A percentile compares a stretch with the other conserved stretches of the same genome.
Evolutionary conservation across 2,797 vertebrate species (phyloP).

Genomic region (Schizopygopsis malacanthus): DNA sequence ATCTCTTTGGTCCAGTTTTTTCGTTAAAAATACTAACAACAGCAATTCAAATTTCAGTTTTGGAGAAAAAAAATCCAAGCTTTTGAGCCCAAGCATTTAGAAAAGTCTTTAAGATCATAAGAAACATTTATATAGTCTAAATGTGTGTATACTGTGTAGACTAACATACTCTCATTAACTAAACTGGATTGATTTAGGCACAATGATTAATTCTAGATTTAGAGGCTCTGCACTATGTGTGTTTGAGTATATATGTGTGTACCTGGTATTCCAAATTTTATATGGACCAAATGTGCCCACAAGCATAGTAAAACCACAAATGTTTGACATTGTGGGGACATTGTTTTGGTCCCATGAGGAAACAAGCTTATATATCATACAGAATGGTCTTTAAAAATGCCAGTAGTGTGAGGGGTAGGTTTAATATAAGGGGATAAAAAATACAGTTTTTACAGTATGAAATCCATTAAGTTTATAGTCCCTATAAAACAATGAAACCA

Average conservation of each 20-base stretch:
- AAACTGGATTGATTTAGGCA: conserved; percentile 7
- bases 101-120: background rate
- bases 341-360: background rate
- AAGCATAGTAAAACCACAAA: background rate
- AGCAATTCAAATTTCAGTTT: background rate
- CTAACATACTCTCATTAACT: background rate
- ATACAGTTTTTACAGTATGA: background rate
- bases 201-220: background rate
- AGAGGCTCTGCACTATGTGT: background rate
- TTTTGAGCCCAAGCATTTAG: background rate
- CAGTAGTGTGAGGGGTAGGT: background rate
- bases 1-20: background rate
- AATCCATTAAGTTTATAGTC: background rate
- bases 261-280: background rate
- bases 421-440: no score
- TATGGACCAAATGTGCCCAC: background rate
- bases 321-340: background rate
- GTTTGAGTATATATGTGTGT: background rate
- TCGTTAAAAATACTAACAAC: background rate
- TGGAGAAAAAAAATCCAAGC: background rate
- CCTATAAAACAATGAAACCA: background rate
- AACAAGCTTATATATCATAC: background rate
- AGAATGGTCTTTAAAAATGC: background rate
- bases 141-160: background rate
- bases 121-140: background rate